A percentile compares a stretch with the other conserved stretches of the same genome.
phyloP scores from a whole-genome alignment of 2,888 invertebrate species.

The Furcula furcula region DNA sequence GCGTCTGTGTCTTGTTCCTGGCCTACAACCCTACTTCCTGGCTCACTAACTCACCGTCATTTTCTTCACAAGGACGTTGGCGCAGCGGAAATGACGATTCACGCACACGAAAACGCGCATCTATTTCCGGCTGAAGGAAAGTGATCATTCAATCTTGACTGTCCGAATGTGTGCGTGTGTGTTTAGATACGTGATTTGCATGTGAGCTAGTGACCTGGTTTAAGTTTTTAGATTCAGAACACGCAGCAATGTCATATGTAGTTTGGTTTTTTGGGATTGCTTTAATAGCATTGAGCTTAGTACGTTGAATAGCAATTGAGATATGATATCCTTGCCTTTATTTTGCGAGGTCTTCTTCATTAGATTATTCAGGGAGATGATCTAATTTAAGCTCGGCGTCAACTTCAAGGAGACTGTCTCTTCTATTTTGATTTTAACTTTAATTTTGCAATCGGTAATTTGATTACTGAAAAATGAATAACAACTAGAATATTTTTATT shows the following conservation, averaged over 20 bases:
- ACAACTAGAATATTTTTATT: too few relatives aligned
- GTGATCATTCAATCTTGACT: constrained; percentile 6
- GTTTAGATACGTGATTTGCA: constrained; percentile 24
- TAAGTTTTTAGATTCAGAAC: constrained; percentile 19
- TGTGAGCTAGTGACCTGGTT: constrained; percentile 26
- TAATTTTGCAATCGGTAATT: too few relatives aligned
- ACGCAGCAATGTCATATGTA: constrained; percentile 20
- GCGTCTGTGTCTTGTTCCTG: too few relatives aligned
- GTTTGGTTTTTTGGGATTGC: constrained; percentile 14
- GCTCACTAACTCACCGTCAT: constrained; percentile 9
- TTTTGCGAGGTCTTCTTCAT: background rate
- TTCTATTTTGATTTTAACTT: too few relatives aligned
- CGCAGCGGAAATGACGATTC: constrained; percentile 23
- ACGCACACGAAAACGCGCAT: constrained; percentile 12
- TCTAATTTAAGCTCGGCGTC: background rate
- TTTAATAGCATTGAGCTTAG: background rate
- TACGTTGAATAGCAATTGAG: background rate
- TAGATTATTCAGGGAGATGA: background rate
- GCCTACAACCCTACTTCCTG: constrained; percentile 18
- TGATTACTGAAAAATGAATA: too few relatives aligned
- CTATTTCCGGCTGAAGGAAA: constrained; percentile 31
- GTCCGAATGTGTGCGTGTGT: constrained; percentile 9
- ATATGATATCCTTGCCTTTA: background rate
- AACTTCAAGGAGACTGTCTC: too few relatives aligned
- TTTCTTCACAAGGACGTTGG: constrained; percentile 21